Percentiles rank a stretch among this genome's conserved stretches.
phyloP scores from a whole-genome alignment of 2,888 invertebrate genomes.

The Myathropa florea region DNA sequence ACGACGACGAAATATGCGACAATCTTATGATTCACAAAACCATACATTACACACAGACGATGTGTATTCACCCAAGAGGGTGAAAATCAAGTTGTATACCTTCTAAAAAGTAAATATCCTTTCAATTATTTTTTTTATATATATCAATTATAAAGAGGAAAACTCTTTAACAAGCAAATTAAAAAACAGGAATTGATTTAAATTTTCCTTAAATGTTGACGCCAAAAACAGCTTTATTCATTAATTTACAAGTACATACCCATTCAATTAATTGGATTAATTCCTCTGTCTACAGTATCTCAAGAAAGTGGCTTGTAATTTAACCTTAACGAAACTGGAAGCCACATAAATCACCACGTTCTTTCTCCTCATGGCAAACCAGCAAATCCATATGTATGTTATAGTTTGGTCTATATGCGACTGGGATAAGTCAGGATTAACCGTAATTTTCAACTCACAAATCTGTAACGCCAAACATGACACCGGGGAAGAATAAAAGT shows the following conservation, averaged over 20 bases:
- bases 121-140: too few species aligned
- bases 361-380: background rate
- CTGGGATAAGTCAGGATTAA: background rate
- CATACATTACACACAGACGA: too few species aligned
- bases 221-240: too few species aligned
- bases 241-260: background rate
- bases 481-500: background rate
- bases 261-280: background rate
- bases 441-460: background rate
- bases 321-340: background rate
- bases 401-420: background rate
- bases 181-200: background rate
- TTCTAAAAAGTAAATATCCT: too few species aligned
- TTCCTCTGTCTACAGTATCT: background rate
- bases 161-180: background rate
- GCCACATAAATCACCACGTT: constrained; percentile 1
- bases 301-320: background rate
- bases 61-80: too few species aligned
- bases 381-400: background rate
- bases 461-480: background rate
- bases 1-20: too few species aligned
- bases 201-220: too few species aligned
- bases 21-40: too few species aligned
- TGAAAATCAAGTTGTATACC: too few species aligned
- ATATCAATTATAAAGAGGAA: too few species aligned